Base-by-base conservation (phyloP, 2,888 invertebrate species). In the Gari tellinella region DNA sequence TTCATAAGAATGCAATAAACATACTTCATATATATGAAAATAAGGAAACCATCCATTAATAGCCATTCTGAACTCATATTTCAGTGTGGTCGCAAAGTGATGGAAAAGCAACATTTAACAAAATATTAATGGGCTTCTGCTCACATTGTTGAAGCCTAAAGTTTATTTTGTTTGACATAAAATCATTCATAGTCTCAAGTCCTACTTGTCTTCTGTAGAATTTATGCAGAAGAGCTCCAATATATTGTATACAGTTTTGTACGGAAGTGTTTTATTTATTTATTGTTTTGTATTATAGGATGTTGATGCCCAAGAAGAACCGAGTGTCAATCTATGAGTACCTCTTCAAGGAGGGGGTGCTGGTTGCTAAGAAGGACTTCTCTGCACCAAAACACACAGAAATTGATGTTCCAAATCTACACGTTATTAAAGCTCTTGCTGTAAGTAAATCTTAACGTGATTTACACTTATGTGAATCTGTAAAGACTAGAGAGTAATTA, bases 221-320 rank as follows among this genome's bases (percentile, higher is more conserved):
- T n/a, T n/a, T n/a, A n/a, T n/a, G n/a, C n/a, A n/a, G n/a, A n/a
- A n/a, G n/a, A n/a, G n/a, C n/a, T n/a, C n/a, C n/a, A n/a, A n/a
- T n/a, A n/a, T n/a, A n/a, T n/a, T n/a, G n/a, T n/a, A n/a, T n/a
- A n/a, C n/a, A n/a, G n/a, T n/a, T n/a, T n/a, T n/a, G n/a, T n/a
- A n/a, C n/a, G n/a, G n/a, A n/a, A n/a, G n/a, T n/a, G n/a, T n/a
- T n/a, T n/a, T n/a, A n/a, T n/a, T n/a, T n/a, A n/a, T n/a, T n/a
- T n/a, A n/a, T n/a, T n/a, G n/a, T n/a, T 38, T 40, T 38, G 7
- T 53, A 38, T 75, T 80, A 53, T 88, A 97, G 96, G 93, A 99
- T 99, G 99, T 98, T 99, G 97, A 99, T 99, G 98, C 98, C 99
- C 90, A 99, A 99, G 94, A 96, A 97, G 94, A 97, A 98, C 93